Evolutionary conservation across 2,888 invertebrate genomes (phyloP), one percentile per base, ranked within the genome.

Genomic region (Tinea pellionella): DNA sequence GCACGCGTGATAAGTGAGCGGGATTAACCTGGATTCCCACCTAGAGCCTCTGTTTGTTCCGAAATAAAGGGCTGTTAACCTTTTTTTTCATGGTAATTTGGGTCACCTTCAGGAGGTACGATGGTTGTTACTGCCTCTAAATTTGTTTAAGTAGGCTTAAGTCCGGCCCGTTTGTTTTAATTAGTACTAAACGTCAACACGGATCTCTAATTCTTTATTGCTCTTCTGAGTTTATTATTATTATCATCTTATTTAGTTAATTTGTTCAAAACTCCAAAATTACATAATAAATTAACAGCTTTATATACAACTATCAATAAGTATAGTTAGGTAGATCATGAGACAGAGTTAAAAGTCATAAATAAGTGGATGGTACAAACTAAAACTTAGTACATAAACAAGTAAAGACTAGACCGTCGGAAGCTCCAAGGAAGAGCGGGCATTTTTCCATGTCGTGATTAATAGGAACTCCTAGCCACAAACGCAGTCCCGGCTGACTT

Each of bases 1-100:
- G 85, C 83, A 85, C 86, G 82, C 82, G 87, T 87, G 87, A 87
- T 87, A 87, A 86, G 87, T 87, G 84, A 76, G 68, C 64, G 87
- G 24, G 87, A 87, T 87, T 87, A 87, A 82, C 80, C 72, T 75
- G 86, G 85, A 82, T 85, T 82, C 78, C 75, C 76, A 74, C 67
- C 82, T 79, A 80, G 82, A 77, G 82, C 80, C 83, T 80, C 81
- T 82, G 85, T 86, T 84, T 86, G 82, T 76, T 73, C 83, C 80
- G 80, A 84, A 85, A 86, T 85, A 85, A 86, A 86, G 84, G 84
- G 84, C 79, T 82, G 80, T 83, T 84, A 82, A 86, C 84, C 78
- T 81, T 86, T 82, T n/a, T 86, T 86, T 83, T 80, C 60, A 81
- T 79, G 82, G 80, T 77, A 84, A 87, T 87, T 86, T 85, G 83